phyloP scores from a whole-genome alignment of 35 echinoderm and acorn worm species.

The Hemicentrotus pulcherrimus region DNA sequence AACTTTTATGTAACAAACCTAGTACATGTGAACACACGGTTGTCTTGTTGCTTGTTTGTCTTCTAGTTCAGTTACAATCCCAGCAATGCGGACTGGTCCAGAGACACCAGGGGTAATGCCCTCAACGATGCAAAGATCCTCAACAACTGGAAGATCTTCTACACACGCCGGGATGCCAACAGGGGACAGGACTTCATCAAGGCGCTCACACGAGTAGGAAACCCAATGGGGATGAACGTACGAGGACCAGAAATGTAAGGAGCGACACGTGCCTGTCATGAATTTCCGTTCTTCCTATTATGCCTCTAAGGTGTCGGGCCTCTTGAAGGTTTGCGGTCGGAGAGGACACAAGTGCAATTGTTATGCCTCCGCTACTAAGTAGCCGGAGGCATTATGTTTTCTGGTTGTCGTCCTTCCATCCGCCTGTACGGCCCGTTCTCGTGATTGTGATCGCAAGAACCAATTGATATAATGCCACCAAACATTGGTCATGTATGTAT shows the following conservation, averaged over 20 bases:
- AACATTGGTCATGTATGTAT: too few relatives aligned
- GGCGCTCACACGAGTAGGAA: conserved; percentile 57
- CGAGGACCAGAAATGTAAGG: conserved; percentile 63
- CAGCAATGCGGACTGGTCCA: conserved; percentile 70
- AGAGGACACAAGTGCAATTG: too few relatives aligned
- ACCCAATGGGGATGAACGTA: conserved; percentile 75
- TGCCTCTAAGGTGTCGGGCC: not conserved
- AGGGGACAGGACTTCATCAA: conserved; percentile 59
- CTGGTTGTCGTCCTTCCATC: too few relatives aligned
- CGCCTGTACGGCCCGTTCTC: too few relatives aligned
- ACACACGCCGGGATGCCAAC: conserved; percentile 43
- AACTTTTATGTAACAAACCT: too few relatives aligned
- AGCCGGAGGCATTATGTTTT: too few relatives aligned
- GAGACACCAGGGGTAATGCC: conserved; percentile 53
- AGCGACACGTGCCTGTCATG: not conserved
- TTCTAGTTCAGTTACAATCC: conserved; percentile 63
- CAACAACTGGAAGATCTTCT: conserved; percentile 66
- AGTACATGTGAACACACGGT: not conserved
- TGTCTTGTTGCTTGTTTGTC: not conserved
- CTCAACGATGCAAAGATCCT: conserved; percentile 51
- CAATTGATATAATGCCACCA: too few relatives aligned
- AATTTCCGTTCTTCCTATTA: not conserved
- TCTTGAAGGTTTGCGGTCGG: too few relatives aligned
- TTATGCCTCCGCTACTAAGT: too few relatives aligned
- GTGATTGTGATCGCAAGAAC: too few relatives aligned